Conservation (phyloP, 2,113 vertebrate species). For the Halcyon malimbica region DNA sequence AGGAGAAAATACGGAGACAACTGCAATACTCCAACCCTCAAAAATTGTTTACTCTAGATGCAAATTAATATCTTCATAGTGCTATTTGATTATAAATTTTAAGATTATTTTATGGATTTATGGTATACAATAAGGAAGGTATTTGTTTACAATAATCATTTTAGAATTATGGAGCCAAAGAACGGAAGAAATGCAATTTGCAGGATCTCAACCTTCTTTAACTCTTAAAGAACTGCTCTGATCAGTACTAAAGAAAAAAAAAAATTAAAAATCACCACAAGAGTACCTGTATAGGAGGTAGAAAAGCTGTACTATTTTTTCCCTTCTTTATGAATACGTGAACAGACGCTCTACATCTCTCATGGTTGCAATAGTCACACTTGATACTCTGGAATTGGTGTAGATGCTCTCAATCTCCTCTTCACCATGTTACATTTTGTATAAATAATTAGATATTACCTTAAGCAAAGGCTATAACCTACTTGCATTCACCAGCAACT, state of each 20-base stretch:
- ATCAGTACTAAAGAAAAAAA: background rate
- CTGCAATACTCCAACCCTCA: background rate
- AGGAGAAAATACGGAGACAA: background rate
- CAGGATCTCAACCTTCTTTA: background rate
- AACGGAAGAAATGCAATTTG: background rate
- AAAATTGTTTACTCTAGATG: background rate
- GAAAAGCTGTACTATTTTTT: background rate
- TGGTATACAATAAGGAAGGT: background rate
- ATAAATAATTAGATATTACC: background rate
- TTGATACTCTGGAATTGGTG: background rate
- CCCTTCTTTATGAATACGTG: background rate
- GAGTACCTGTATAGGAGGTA: background rate
- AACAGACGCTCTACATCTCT: background rate
- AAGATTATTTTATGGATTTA: background rate
- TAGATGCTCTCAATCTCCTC: background rate
- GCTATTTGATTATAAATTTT: background rate
- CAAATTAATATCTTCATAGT: background rate
- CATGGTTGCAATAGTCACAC: background rate
- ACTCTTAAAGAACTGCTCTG: background rate
- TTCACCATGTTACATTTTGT: background rate
- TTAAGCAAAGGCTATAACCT: background rate
- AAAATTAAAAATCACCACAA: too few relatives aligned
- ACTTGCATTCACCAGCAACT: background rate
- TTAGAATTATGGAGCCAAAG: background rate
- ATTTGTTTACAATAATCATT: background rate